phyloP scores from a whole-genome alignment of 2,888 invertebrate species.

The Minunthozetes semirufus region DNA sequence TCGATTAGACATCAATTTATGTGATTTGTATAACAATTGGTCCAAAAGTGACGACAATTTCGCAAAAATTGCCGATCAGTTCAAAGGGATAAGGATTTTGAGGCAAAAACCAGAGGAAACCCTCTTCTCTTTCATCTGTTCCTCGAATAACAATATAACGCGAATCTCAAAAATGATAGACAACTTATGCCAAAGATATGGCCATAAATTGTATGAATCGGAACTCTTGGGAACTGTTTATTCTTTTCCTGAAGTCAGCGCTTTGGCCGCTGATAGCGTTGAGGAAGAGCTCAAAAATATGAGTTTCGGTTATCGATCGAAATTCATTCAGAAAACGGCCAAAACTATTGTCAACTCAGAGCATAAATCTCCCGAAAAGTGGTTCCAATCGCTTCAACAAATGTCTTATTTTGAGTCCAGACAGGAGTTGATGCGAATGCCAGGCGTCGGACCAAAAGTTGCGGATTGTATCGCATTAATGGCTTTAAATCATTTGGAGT shows the following conservation, averaged over 20 bases:
- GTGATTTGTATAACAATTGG: slow-evolving; percentile 69
- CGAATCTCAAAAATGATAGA: slow-evolving; percentile 87
- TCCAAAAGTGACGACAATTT: slow-evolving; percentile 66
- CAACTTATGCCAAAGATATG: slow-evolving; percentile 73
- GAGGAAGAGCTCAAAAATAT: slow-evolving; percentile 62
- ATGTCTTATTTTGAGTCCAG: slow-evolving; percentile 67
- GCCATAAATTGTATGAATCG: slow-evolving; percentile 61
- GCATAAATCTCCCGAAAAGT: slow-evolving; percentile 59
- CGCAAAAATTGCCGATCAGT: slow-evolving; percentile 56
- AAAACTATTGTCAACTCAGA: slow-evolving; percentile 57
- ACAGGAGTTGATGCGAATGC: slow-evolving; percentile 64
- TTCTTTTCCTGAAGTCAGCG: slow-evolving; percentile 70
- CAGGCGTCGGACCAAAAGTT: slow-evolving; percentile 92
- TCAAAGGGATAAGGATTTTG: slow-evolving; percentile 80
- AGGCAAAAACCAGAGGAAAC: slow-evolving; percentile 86
- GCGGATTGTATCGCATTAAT: slow-evolving; percentile 96
- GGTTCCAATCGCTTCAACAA: slow-evolving; percentile 64
- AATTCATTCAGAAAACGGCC: slow-evolving; percentile 71
- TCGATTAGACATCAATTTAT: slow-evolving; percentile 64
- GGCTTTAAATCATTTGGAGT: slow-evolving; percentile 79
- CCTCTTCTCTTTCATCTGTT: slow-evolving; percentile 91
- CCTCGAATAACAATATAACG: slow-evolving; percentile 90
- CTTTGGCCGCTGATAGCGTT: slow-evolving; percentile 57
- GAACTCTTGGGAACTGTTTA: slow-evolving; percentile 54
- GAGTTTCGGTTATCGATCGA: slow-evolving; percentile 65